Percentiles rank a stretch among this genome's conserved stretches.
These are phyloP conservation scores for Eurosta solidaginis DNA, from an alignment of 1,140 invertebrate genomes.

Conservation along the genomic window DNA sequence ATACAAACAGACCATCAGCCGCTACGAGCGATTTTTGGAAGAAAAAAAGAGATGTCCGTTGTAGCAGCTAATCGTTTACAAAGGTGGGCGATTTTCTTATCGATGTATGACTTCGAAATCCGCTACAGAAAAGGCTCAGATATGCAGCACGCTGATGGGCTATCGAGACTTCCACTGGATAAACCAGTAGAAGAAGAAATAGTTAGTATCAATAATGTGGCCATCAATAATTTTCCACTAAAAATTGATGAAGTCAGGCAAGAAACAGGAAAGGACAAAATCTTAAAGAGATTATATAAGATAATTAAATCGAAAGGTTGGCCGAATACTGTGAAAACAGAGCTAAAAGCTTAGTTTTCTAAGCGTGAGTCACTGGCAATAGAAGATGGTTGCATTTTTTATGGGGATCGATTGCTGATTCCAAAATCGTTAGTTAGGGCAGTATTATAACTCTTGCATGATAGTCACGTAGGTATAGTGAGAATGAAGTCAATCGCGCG, in stretches of 20 bases:
- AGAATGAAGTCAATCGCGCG: not conserved
- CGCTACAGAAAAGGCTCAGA: not conserved
- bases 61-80: not conserved
- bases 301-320: not conserved
- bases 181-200: not conserved
- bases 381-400: not conserved
- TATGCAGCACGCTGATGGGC: not conserved
- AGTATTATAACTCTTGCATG: not conserved
- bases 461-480: not conserved
- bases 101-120: not conserved
- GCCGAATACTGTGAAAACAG: not conserved
- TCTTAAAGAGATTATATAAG: not conserved
- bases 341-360: not conserved
- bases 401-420: not conserved
- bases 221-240: not conserved
- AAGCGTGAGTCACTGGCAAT: not conserved
- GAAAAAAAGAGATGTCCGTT: too few relatives aligned
- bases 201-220: not conserved
- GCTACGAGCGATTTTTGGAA: not conserved
- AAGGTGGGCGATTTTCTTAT: not conserved
- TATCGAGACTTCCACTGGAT: not conserved
- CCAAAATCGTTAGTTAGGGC: not conserved
- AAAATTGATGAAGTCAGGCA: not conserved
- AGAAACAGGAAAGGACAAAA: not conserved
- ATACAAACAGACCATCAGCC: slow-evolving; percentile 16